These are phyloP conservation scores for Diachasmimorpha longicaudata DNA, from an alignment of 1,140 invertebrate genomes.

Conservation along the genomic window DNA sequence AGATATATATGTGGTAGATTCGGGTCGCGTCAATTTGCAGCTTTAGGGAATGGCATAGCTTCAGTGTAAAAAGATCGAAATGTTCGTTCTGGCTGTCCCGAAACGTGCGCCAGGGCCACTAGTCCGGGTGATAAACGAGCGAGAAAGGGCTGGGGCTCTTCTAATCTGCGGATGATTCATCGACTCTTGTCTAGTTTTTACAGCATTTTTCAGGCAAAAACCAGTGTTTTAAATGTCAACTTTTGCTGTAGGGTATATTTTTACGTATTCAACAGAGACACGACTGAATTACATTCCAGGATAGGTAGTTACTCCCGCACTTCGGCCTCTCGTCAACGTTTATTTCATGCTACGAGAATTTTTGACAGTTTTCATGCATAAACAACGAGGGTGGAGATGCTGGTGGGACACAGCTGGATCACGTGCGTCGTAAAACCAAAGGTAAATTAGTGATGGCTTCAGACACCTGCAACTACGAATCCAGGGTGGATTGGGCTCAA, in stretches of 20 bases:
- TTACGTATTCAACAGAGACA: neutral
- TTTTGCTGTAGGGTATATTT: neutral
- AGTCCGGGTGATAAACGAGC: constrained; percentile 29
- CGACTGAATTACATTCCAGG: neutral
- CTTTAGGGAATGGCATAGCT: constrained; percentile 15
- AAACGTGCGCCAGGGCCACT: neutral
- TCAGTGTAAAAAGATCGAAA: constrained; percentile 16
- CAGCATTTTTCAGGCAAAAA: neutral
- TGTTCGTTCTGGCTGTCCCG: neutral
- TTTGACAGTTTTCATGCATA: neutral
- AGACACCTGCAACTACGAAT: constrained; percentile 28
- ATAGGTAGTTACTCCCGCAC: too few relatives aligned
- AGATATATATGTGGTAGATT: constrained; percentile 30
- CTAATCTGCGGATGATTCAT: constrained; percentile 34
- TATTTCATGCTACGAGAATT: neutral
- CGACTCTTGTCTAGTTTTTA: constrained; percentile 6
- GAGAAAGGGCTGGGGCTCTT: constrained; percentile 6
- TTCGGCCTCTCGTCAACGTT: too few relatives aligned
- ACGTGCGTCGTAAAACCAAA: constrained; percentile 28
- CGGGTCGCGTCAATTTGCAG: constrained; percentile 35
- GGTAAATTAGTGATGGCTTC: constrained; percentile 27
- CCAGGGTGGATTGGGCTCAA: constrained; percentile 8
- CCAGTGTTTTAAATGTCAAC: neutral
- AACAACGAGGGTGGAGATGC: neutral
- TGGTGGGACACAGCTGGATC: constrained; percentile 29